Evolutionary conservation across 2,888 invertebrate species (phyloP).

Genomic region (Tetropium fuscum): DNA sequence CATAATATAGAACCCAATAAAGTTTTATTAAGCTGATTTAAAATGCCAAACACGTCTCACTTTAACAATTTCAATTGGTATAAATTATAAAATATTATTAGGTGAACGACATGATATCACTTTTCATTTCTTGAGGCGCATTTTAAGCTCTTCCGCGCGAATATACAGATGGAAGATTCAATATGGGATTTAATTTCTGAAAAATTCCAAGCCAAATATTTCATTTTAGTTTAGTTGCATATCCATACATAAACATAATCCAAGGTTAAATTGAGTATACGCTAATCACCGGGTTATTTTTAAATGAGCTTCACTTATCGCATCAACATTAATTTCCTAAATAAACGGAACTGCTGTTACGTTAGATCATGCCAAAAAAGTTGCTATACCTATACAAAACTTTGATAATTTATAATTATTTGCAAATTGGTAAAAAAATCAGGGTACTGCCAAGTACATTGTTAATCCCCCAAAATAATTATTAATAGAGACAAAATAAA

Average conservation of each 20-base stretch:
- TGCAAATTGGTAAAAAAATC: too few relatives aligned
- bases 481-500: too few relatives aligned
- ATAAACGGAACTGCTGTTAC: too few relatives aligned
- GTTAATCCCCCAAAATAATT: too few relatives aligned
- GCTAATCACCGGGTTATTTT: constrained; percentile 22
- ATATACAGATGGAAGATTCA: too few relatives aligned
- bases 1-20: constrained; percentile 28
- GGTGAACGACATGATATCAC: constrained; percentile 21
- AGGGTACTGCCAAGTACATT: too few relatives aligned
- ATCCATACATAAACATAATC: constrained; percentile 3
- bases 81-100: constrained; percentile 26
- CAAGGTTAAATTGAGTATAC: constrained; percentile 25
- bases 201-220: constrained; percentile 15
- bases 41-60: constrained; percentile 27
- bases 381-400: too few relatives aligned
- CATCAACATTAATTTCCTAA: constrained; percentile 1
- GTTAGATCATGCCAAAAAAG: too few relatives aligned
- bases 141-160: constrained; percentile 9
- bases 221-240: constrained; percentile 18
- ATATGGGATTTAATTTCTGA: too few relatives aligned
- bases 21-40: constrained; percentile 28
- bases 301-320: constrained; percentile 10
- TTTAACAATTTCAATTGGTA: constrained; percentile 30
- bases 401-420: too few relatives aligned
- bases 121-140: constrained; percentile 22